Percentiles rank a stretch among this genome's conserved stretches.
phyloP scores from a whole-genome alignment of 2,113 vertebrate genomes.

The Lycaon pictus region DNA sequence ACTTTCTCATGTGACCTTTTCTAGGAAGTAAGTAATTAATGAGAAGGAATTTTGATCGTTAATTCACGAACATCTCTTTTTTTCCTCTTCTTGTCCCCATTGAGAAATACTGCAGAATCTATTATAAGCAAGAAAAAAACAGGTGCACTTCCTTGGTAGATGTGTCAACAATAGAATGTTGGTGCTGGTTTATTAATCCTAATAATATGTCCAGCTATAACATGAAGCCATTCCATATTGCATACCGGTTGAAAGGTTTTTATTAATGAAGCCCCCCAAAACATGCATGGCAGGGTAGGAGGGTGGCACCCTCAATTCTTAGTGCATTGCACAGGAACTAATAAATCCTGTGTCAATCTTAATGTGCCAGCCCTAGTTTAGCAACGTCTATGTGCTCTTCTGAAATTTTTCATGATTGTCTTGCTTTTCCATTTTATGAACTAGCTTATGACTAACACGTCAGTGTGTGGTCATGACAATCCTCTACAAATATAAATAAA shows the following conservation, averaged over 20 bases:
- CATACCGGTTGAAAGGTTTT: neutral
- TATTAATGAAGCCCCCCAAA: neutral
- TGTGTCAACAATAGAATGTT: neutral
- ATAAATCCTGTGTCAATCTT: neutral
- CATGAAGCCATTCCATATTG: neutral
- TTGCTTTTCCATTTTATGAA: neutral
- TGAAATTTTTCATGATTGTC: neutral
- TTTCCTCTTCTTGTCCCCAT: neutral
- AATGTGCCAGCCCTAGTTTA: neutral
- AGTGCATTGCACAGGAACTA: neutral
- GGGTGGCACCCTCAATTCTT: neutral
- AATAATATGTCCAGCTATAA: neutral
- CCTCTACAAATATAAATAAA: constrained; percentile 24
- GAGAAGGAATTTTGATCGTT: neutral
- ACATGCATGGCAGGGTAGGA: neutral
- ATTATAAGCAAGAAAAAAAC: neutral
- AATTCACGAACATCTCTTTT: constrained; percentile 41
- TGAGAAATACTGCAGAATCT: neutral
- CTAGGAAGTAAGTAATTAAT: neutral
- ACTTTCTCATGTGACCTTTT: neutral
- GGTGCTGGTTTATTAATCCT: neutral
- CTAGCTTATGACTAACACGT: neutral
- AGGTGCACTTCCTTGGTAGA: neutral
- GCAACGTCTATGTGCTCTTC: neutral
- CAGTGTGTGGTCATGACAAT: neutral